Evolutionary conservation across 23 tunicate genomes (phyloP).

Genomic region (Ascidia mentula): DNA sequence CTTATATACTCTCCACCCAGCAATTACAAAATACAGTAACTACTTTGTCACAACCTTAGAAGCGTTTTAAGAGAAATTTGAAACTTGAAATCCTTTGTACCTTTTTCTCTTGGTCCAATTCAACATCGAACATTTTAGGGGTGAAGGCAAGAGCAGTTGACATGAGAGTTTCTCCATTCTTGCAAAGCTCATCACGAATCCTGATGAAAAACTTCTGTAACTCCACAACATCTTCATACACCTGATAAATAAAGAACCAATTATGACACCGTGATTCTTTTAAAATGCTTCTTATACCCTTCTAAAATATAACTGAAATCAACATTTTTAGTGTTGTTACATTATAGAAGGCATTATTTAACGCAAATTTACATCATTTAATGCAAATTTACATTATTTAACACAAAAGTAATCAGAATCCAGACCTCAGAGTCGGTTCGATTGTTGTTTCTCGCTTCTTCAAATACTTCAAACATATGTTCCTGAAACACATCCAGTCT

Average conservation of each 20-base stretch:
- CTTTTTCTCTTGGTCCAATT: conserved; percentile 78
- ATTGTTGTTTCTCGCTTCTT: conserved; percentile 48
- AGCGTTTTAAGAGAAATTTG: no score
- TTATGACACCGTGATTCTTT: neutral
- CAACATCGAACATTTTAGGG: conserved; percentile 47
- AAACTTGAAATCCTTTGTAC: no score
- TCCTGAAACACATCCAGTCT: conserved; percentile 95
- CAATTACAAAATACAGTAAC: neutral
- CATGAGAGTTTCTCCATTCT: conserved; percentile 74
- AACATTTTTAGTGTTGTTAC: no score
- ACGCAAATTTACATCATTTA: no score
- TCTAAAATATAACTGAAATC: no score
- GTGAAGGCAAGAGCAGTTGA: conserved; percentile 83
- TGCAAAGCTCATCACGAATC: conserved; percentile 85
- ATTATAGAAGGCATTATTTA: no score
- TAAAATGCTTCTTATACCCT: neutral
- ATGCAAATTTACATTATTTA: no score
- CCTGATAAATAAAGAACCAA: conserved; percentile 17
- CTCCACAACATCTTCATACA: conserved; percentile 88
- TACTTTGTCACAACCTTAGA: neutral
- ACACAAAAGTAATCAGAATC: no score
- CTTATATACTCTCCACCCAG: no score
- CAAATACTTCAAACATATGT: conserved; percentile 77
- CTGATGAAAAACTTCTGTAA: conserved; percentile 84
- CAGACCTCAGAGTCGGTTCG: conserved; percentile 73